phyloP scores from a whole-genome alignment of 1,140 invertebrate genomes.

The Oedothorax gibbosus region DNA sequence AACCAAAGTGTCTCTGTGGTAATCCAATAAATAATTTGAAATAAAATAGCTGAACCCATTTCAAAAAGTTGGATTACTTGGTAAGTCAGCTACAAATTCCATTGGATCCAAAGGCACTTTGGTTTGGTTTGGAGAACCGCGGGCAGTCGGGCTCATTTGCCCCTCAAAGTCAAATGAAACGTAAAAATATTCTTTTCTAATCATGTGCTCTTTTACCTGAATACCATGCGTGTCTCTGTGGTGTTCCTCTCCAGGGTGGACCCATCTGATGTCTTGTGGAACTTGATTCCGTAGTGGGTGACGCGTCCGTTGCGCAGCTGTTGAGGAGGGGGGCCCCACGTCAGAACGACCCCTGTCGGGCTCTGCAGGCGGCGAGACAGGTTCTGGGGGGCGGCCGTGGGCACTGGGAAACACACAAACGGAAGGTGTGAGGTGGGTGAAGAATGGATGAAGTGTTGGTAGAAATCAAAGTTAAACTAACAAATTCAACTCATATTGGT shows the following conservation, averaged over 20 bases:
- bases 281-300: constrained; percentile 91
- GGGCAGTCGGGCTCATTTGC: too few species aligned
- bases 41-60: too few species aligned
- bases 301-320: constrained; percentile 94
- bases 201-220: constrained; percentile 68
- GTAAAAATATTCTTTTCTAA: too few species aligned
- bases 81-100: too few species aligned
- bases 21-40: too few species aligned
- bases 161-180: too few species aligned
- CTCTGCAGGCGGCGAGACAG: constrained; percentile 82
- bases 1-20: too few species aligned
- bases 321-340: constrained; percentile 89
- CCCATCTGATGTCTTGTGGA: constrained; percentile 89
- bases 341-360: constrained; percentile 89
- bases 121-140: too few species aligned
- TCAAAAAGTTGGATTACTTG: too few species aligned
- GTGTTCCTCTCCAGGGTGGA: constrained; percentile 84
- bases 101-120: too few species aligned
- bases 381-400: constrained; percentile 70
- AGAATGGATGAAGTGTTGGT: neutral
- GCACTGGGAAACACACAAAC: constrained; percentile 59
- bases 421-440: neutral
- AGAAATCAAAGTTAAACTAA: neutral
- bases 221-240: constrained; percentile 84
- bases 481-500: neutral